Percentiles rank a stretch among this genome's conserved stretches.
phyloP scores from a whole-genome alignment of 2,113 vertebrate genomes.

The Aptenodytes forsteri region DNA sequence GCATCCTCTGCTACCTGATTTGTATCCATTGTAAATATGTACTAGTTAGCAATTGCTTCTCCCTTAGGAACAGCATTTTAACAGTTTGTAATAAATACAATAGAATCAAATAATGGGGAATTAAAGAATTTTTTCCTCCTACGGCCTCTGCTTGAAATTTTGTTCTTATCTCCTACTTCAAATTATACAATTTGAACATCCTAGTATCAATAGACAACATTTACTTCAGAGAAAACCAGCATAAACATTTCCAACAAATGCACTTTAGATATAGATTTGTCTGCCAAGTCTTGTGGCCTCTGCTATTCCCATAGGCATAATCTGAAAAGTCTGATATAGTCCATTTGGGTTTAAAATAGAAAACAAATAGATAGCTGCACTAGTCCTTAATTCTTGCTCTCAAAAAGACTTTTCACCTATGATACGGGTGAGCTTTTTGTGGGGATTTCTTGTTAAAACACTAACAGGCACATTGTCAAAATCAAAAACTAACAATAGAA shows the following conservation, averaged over 20 bases:
- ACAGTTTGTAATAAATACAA: neutral
- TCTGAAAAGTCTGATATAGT: neutral
- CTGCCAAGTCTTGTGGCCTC: neutral
- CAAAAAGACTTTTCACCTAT: neutral
- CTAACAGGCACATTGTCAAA: neutral
- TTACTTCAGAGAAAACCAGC: neutral
- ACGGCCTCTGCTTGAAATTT: neutral
- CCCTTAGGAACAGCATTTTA: neutral
- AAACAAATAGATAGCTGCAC: neutral
- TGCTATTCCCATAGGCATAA: neutral
- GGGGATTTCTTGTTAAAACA: neutral
- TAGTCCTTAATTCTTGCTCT: neutral
- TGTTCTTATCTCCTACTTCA: neutral
- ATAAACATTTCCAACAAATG: neutral
- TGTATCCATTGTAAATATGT: neutral
- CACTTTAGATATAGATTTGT: neutral
- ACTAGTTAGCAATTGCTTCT: neutral
- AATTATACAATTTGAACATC: neutral
- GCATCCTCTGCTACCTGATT: neutral
- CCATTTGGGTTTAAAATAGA: neutral
- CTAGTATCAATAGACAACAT: neutral
- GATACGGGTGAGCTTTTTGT: rapidly evolving
- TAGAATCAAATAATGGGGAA: neutral
- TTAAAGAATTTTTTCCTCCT: neutral
- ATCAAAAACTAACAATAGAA: neutral